phyloP scores from a whole-genome alignment of 2,797 vertebrate genomes.

The Peromyscus nudipes region DNA sequence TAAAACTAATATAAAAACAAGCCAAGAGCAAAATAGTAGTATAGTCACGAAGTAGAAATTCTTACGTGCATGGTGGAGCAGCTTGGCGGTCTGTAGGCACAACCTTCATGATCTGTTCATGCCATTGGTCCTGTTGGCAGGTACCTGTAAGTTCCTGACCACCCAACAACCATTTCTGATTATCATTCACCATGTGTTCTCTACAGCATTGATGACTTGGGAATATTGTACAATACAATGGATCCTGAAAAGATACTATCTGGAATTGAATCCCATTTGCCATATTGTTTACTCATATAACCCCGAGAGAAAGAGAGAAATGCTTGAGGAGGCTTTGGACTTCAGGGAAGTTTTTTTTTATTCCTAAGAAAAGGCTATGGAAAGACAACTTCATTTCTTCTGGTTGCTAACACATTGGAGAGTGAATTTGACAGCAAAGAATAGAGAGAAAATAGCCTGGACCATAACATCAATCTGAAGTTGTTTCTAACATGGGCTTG shows the following conservation, averaged over 20 bases:
- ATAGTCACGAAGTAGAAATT: background rate
- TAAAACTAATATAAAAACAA: slow-evolving; percentile 36
- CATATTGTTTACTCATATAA: background rate
- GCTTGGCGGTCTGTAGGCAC: too few relatives aligned
- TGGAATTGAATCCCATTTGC: background rate
- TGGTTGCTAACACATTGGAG: background rate
- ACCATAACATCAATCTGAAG: background rate
- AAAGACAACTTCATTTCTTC: background rate
- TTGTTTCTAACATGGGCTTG: background rate
- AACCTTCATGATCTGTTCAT: background rate
- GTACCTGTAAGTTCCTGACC: background rate
- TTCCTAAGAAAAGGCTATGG: background rate
- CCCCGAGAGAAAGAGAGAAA: background rate
- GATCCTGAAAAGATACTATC: background rate
- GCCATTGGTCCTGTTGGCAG: background rate
- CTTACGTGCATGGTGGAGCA: too few relatives aligned
- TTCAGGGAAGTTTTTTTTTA: background rate
- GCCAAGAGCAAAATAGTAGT: background rate
- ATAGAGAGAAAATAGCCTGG: background rate
- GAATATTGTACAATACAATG: background rate
- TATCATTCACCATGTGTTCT: background rate
- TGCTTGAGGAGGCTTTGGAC: background rate
- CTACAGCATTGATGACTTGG: background rate
- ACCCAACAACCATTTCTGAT: background rate
- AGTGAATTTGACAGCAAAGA: background rate